Evolutionary conservation across 2,888 invertebrate species (phyloP).

Genomic region (Drosophila dives): DNA sequence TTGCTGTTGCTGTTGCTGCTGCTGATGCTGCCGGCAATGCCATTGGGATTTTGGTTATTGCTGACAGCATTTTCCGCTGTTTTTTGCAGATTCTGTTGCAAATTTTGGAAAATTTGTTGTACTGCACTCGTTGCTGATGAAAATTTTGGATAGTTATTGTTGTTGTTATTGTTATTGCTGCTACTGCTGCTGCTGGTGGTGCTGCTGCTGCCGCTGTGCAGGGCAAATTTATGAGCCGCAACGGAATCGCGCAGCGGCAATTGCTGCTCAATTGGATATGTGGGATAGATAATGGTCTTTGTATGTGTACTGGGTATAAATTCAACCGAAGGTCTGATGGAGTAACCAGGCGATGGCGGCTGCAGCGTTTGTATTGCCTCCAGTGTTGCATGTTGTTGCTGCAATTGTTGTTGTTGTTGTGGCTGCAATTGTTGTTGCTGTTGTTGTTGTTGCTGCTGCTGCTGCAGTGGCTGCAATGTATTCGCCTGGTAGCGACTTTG

Average conservation of each 20-base stretch:
- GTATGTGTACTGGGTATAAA: slow-evolving; percentile 83
- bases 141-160: slow-evolving; percentile 64
- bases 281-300: slow-evolving; percentile 74
- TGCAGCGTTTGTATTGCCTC: slow-evolving; percentile 70
- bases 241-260: slow-evolving; percentile 87
- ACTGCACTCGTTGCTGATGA: slow-evolving; percentile 69
- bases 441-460: slow-evolving; percentile 24
- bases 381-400: slow-evolving; percentile 78
- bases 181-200: slow-evolving; percentile 16
- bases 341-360: slow-evolving; percentile 78
- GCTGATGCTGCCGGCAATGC: slow-evolving; percentile 49
- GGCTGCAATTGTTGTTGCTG: slow-evolving; percentile 31
- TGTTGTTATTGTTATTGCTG: slow-evolving; percentile 38
- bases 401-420: slow-evolving; percentile 54
- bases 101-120: slow-evolving; percentile 80
- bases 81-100: slow-evolving; percentile 77
- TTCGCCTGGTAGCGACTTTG: slow-evolving; percentile 65
- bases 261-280: slow-evolving; percentile 86
- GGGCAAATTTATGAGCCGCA: slow-evolving; percentile 85
- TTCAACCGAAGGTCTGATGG: slow-evolving; percentile 84
- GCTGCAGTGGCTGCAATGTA: slow-evolving; percentile 57
- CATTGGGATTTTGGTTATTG: slow-evolving; percentile 52
- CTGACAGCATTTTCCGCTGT: slow-evolving; percentile 62
- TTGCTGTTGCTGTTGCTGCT: slow-evolving; percentile 31
- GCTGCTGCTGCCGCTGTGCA: slow-evolving; percentile 47